Conservation (phyloP, 2,797 vertebrate species). For the Poecilia velifera region DNA sequence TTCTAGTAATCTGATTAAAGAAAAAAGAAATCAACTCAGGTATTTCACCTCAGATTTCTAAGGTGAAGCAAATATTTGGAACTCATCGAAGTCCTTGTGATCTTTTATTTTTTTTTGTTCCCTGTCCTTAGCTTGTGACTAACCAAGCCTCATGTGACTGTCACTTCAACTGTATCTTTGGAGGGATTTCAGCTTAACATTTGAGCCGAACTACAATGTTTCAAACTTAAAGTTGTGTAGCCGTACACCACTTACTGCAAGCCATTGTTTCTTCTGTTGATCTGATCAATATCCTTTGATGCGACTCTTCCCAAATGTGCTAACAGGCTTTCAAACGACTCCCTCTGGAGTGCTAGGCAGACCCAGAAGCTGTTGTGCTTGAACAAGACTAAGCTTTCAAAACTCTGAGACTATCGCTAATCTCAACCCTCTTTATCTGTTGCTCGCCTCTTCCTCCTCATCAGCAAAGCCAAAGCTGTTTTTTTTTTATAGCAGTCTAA, state of each 20-base stretch:
- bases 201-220: not conserved
- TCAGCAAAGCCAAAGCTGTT: not conserved
- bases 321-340: not conserved
- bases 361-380: not conserved
- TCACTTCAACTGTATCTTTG: not conserved
- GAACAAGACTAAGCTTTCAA: not conserved
- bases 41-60: not conserved
- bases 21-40: not conserved
- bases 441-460: not conserved
- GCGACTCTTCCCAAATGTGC: not conserved
- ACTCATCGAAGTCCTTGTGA: not conserved
- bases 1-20: not conserved
- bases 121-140: not conserved
- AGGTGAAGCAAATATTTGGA: not conserved
- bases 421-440: conserved; percentile 2
- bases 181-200: not conserved
- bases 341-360: not conserved
- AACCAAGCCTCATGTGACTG: not conserved
- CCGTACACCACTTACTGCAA: not conserved
- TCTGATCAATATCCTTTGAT: not conserved
- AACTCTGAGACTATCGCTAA: not conserved
- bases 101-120: not conserved
- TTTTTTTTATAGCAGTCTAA: not conserved
- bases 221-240: not conserved
- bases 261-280: conserved; percentile 1